A percentile compares a stretch with the other conserved stretches of the same genome.
Evolutionary conservation across 2,113 vertebrate genomes (phyloP).

Genomic region (Micromys minutus): DNA sequence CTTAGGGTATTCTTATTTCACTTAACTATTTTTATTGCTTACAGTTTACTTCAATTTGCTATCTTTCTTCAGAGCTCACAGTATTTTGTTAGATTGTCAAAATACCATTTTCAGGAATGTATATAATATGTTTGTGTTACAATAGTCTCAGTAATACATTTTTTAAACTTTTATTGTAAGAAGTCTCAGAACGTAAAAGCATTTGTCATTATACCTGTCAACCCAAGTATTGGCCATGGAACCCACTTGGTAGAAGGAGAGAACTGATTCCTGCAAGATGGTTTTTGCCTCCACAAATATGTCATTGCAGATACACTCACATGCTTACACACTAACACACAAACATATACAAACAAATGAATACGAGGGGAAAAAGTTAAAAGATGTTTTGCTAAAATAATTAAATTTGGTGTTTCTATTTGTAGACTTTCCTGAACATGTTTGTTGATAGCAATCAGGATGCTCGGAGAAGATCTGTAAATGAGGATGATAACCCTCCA

Average conservation of each 20-base stretch:
- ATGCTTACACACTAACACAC: too few relatives aligned
- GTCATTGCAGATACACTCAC: not conserved
- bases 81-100: slow-evolving; percentile 17
- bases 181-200: not conserved
- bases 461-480: slow-evolving; percentile 95
- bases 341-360: not conserved
- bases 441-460: slow-evolving; percentile 99
- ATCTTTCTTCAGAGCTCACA: not conserved
- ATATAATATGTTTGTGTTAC: not conserved
- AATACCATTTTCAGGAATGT: slow-evolving; percentile 50
- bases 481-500: slow-evolving; percentile 98
- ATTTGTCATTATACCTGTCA: not conserved
- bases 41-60: not conserved
- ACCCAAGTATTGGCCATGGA: not conserved
- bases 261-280: not conserved
- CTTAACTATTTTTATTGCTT: slow-evolving; percentile 1
- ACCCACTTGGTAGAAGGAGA: not conserved
- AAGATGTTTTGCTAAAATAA: slow-evolving; percentile 39
- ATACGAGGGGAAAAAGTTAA: not conserved
- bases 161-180: not conserved
- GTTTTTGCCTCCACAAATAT: not conserved
- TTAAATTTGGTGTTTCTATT: slow-evolving; percentile 69
- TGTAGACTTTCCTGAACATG: slow-evolving; percentile 98
- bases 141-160: slow-evolving; percentile 45
- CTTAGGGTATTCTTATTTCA: slow-evolving; percentile 24